Base-by-base conservation (phyloP, 2,888 invertebrate species). In the Ichneumon xanthorius region DNA sequence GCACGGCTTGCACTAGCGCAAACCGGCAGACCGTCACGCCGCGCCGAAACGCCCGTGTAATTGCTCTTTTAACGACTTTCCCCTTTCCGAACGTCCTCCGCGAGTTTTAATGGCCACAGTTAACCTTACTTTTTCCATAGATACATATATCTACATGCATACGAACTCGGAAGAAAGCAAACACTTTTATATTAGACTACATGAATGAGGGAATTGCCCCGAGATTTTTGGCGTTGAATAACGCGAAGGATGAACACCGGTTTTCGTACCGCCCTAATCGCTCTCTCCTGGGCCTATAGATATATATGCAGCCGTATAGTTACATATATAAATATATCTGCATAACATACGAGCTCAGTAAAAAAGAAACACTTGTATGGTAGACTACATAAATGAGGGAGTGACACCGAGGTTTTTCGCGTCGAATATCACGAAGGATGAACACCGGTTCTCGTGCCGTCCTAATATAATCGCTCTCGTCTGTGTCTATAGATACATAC, bases 51-150 rank as follows among this genome's bases (percentile, higher is more conserved):
- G 71, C 71, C 48, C 63, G 50, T 79, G 71, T 79, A 71, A 79
- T 79, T 79, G 79, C 79, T 79, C 79, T 79, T 63, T 79, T 71
- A 79, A 79, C 79, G 71, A 79, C 79, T 50, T 65, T 19, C 19
- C 63, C 63, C 71, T 71, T 50, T 61, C 63, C 50, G 11, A 3
- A 63, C 19, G 71, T 79, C 45, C 37, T 48, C 68, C 55, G n/a
- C 33, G 53, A 53, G 45, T 58, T 68, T 68, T 22, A 68, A 67
- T 55, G 67, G 22, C 22, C 37, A 16, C 53, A 19, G 58, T 58
- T 26, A 26, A 26, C 1, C 26, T 22, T 11, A 58, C 22, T 26
- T 58, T 58, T 11, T 22, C 33, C 33, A 30, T 53, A 19, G 6
- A 19, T 16, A 7, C 19, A 19, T 16, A 19, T 16, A 53, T 53